phyloP scores from a whole-genome alignment of 1,140 invertebrate genomes.

The Bradysia coprophila region DNA sequence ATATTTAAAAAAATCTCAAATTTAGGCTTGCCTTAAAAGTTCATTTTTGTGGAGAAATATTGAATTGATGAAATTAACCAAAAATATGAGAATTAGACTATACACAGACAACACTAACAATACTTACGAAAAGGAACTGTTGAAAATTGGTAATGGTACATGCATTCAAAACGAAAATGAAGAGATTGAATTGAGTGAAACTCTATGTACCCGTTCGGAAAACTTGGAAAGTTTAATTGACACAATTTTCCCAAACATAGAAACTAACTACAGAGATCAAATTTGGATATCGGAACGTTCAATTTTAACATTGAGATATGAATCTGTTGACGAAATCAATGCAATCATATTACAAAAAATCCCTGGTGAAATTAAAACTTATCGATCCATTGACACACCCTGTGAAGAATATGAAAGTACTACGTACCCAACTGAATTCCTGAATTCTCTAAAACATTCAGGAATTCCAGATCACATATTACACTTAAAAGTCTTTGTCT shows the following conservation, averaged over 20 bases:
- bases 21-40: slow-evolving; percentile 8
- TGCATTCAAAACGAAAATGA: slow-evolving; percentile 10
- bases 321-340: slow-evolving; percentile 17
- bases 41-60: slow-evolving; percentile 6
- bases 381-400: slow-evolving; percentile 20
- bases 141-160: slow-evolving; percentile 23
- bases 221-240: slow-evolving; percentile 19
- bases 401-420: slow-evolving; percentile 16
- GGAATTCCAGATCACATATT: slow-evolving; percentile 21
- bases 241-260: slow-evolving; percentile 20
- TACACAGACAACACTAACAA: slow-evolving; percentile 13
- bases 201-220: slow-evolving; percentile 11
- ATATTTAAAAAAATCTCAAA: too few species aligned
- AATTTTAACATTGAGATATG: slow-evolving; percentile 18
- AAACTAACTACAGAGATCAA: slow-evolving; percentile 20
- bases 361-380: slow-evolving; percentile 12
- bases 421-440: slow-evolving; percentile 25
- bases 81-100: slow-evolving; percentile 5
- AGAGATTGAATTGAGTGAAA: slow-evolving; percentile 19
- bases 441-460: slow-evolving; percentile 21
- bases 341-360: slow-evolving; percentile 13
- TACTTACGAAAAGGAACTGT: slow-evolving; percentile 15
- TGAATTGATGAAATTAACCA: slow-evolving; percentile 5
- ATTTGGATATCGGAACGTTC: slow-evolving; percentile 14
- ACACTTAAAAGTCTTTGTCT: slow-evolving; percentile 23